phyloP scores from a whole-genome alignment of 2,888 invertebrate species.

The Branchipolynoe longqiensis region DNA sequence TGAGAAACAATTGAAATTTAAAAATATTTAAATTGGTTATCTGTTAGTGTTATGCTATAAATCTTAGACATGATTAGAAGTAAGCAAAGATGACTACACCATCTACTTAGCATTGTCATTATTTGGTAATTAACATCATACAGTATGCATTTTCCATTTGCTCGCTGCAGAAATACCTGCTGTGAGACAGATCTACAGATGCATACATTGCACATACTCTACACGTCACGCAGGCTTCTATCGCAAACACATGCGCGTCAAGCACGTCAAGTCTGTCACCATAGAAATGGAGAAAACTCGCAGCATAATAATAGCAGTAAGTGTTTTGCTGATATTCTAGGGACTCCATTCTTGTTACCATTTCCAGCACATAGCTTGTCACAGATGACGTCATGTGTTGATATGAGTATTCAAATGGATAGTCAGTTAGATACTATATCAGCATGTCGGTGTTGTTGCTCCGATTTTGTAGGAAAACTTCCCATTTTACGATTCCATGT shows the following conservation, averaged over 20 bases:
- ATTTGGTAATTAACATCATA: not conserved
- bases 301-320: not conserved
- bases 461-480: no score
- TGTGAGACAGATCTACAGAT: not conserved
- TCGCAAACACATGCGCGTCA: constrained; percentile 5
- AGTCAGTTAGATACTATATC: not conserved
- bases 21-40: no score
- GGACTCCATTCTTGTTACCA: not conserved
- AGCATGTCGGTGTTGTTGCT: not conserved
- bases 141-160: not conserved
- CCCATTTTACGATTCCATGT: no score
- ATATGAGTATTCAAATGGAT: not conserved
- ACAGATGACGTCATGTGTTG: no score
- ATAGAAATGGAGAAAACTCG: not conserved
- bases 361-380: not conserved
- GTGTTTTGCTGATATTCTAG: not conserved
- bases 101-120: not conserved
- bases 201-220: not conserved
- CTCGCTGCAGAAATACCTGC: not conserved
- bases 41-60: no score
- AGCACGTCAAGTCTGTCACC: not conserved
- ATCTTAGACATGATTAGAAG: not conserved
- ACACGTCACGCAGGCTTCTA: constrained; percentile 30
- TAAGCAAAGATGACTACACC: not conserved
- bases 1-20: no score